Conservation (phyloP, 2,113 vertebrate genomes). For the Nothobranchius kuhntae region DNA sequence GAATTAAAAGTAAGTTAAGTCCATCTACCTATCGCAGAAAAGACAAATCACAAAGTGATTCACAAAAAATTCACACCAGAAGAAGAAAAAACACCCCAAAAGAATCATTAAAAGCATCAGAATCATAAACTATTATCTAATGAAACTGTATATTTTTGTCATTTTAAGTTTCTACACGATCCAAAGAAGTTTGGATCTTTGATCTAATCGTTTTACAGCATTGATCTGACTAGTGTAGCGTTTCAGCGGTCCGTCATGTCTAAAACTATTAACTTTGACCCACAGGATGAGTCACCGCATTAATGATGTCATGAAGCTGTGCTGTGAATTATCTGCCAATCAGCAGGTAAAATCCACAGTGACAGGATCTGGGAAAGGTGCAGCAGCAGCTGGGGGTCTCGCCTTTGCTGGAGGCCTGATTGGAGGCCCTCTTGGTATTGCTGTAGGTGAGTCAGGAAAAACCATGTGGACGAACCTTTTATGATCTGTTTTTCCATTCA, state of each 20-base stretch:
- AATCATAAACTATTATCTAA: no score
- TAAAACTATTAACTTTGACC: background rate
- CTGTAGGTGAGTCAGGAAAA: slow-evolving; percentile 80
- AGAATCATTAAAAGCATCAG: no score
- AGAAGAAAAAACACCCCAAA: no score
- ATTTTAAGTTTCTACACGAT: no score
- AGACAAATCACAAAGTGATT: no score
- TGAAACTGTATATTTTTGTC: no score
- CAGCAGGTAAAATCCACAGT: slow-evolving; percentile 84
- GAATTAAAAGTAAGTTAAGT: no score
- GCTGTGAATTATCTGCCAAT: slow-evolving; percentile 80
- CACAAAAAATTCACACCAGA: no score
- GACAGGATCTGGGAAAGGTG: slow-evolving; percentile 82
- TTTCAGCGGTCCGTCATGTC: fast-evolving
- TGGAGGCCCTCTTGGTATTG: slow-evolving; percentile 86
- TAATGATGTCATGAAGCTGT: slow-evolving; percentile 83
- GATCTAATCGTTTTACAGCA: no score
- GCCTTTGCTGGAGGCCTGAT: slow-evolving; percentile 87
- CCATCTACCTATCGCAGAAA: no score
- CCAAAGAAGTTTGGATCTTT: no score
- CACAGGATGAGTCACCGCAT: slow-evolving; percentile 76
- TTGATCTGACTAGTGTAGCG: no score
- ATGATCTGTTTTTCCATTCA: background rate
- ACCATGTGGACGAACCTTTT: background rate
- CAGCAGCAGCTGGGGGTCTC: slow-evolving; percentile 77